These are phyloP conservation scores for Campylorhamphus procurvoides DNA, from an alignment of 2,113 vertebrate species.

Conservation along the genomic window DNA sequence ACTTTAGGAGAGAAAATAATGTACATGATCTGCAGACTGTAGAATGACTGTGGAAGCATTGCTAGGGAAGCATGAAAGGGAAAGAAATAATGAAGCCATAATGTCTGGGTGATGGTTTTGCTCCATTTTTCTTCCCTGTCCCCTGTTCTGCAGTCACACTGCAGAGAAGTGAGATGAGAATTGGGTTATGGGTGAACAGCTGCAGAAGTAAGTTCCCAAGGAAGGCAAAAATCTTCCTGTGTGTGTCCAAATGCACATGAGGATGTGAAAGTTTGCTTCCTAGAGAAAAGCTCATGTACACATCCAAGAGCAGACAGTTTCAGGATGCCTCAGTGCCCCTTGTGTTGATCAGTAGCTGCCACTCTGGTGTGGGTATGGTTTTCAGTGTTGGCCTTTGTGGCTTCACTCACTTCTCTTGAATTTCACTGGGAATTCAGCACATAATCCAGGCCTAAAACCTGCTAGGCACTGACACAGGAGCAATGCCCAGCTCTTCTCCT, in stretches of 20 bases:
- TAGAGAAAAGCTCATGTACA: neutral
- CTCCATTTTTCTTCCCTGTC: neutral
- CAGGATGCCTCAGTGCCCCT: neutral
- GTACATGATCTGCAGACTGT: neutral
- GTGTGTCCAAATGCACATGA: neutral
- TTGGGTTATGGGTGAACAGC: neutral
- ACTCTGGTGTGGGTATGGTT: neutral
- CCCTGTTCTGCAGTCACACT: neutral
- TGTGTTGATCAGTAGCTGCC: neutral
- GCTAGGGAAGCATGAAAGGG: neutral
- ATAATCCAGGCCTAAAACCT: neutral
- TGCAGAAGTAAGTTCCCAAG: neutral
- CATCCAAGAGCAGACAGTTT: neutral
- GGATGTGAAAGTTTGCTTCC: neutral
- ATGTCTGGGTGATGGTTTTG: neutral
- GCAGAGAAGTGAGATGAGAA: neutral
- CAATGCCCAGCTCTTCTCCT: neutral
- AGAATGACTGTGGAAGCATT: neutral
- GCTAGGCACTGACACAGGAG: neutral
- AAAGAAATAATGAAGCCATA: neutral
- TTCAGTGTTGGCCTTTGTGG: neutral
- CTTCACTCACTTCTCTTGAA: neutral
- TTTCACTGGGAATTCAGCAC: neutral
- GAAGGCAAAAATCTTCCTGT: neutral
- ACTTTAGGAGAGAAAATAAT: neutral